phyloP scores from a whole-genome alignment of 2,113 vertebrate genomes.

The Pseudorasbora parva region DNA sequence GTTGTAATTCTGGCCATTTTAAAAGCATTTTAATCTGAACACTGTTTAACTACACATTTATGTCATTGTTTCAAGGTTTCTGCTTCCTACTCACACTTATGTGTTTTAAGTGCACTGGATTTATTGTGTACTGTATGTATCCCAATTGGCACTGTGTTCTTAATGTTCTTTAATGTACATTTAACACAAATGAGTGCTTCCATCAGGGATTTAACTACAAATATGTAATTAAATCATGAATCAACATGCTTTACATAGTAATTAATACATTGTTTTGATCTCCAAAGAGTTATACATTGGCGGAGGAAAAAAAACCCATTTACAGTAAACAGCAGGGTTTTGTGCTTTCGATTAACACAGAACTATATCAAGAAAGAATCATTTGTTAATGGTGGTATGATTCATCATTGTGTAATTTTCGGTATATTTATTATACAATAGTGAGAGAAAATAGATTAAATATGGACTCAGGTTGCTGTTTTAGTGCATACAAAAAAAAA shows the following conservation, averaged over 20 bases:
- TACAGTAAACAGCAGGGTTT: not conserved
- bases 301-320: not conserved
- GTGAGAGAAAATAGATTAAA: not conserved
- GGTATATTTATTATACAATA: not conserved
- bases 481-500: not conserved
- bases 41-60: not conserved
- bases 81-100: not conserved
- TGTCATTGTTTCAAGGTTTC: not conserved
- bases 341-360: not conserved
- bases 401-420: not conserved
- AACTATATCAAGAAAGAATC: not conserved
- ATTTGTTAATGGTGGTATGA: not conserved
- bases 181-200: not conserved
- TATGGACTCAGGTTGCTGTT: not conserved
- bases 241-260: constrained; percentile 16
- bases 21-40: not conserved
- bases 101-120: not conserved
- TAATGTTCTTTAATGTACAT: not conserved
- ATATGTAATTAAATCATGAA: not conserved
- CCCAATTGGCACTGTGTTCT: not conserved
- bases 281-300: not conserved
- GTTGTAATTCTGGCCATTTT: not conserved
- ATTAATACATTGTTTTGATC: constrained; percentile 17
- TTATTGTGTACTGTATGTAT: not conserved
- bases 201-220: not conserved